Evolutionary conservation across 2,888 invertebrate species (phyloP), one percentile per base, ranked within the genome.

Genomic region (Rapana venosa): DNA sequence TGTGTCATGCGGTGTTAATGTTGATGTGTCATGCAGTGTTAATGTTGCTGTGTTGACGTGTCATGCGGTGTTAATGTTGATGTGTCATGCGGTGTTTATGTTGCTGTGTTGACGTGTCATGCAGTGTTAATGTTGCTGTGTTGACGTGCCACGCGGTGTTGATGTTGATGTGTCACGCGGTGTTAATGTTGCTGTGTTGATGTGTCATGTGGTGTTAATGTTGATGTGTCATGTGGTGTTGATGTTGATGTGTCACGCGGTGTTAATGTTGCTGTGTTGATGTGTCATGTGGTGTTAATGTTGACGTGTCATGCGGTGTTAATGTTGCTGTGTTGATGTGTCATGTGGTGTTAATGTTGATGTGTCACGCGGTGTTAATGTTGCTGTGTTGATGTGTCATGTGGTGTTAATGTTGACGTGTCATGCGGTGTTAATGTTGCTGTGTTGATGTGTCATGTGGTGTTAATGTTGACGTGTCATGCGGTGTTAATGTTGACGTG

Each of bases 211-310:
- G n/a, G n/a, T n/a, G 22, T 11, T 35, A 22, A 4, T 32, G 77
- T 2, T 79, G 35, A 26, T 66, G 56, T 90, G 61, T 79, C 90
- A 95, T 95, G 94, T 95, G 85, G 90, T 95, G 88, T 93, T 94
- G 56, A n/a, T n/a, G n/a, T n/a, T 47, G 47, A 47, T 47, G 8
- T 47, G 47, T 47, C 4, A 47, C 8, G 47, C 4, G n/a, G 47
- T 47, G 47, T 47, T 47, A 8, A 8, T 47, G 47, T 47, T n/a
- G n/a, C 4, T 47, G 47, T 47, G n/a, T n/a, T n/a, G n/a, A n/a
- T n/a, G n/a, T n/a, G n/a, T n/a, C n/a, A n/a, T n/a, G n/a, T n/a
- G n/a, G n/a, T n/a, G n/a, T n/a, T n/a, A n/a, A n/a, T n/a, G 47
- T 47, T 47, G 2, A 8, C 47, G 8, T 47, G 47, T 47, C n/a